A percentile compares a stretch with the other conserved stretches of the same genome.
These are phyloP conservation scores for Timandra comae DNA, from an alignment of 2,888 invertebrate genomes.

Conservation along the genomic window DNA sequence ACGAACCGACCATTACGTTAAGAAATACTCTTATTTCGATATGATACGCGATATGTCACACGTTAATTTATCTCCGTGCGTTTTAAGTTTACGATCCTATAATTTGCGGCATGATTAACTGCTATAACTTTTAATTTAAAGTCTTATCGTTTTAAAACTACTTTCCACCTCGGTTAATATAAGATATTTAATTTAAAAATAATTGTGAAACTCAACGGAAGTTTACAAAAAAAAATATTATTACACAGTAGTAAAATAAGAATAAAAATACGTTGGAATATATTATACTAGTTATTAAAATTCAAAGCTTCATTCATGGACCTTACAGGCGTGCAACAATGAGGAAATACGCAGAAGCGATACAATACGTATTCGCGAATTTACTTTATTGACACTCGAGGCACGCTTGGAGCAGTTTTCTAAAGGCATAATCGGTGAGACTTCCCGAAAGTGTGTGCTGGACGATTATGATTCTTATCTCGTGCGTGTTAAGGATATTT, in stretches of 20 bases:
- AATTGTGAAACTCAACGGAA: too few relatives aligned
- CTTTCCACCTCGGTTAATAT: too few relatives aligned
- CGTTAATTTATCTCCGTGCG: too few relatives aligned
- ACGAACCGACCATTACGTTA: slow-evolving; percentile 28
- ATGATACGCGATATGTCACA: slow-evolving; percentile 17
- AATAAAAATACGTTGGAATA: not conserved
- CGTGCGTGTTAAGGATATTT: slow-evolving; percentile 26
- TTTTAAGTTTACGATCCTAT: too few relatives aligned
- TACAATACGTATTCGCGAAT: slow-evolving; percentile 65
- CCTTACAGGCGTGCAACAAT: slow-evolving; percentile 54
- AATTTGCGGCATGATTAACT: too few relatives aligned
- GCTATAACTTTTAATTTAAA: too few relatives aligned
- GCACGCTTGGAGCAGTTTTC: slow-evolving; percentile 62
- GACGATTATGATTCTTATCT: slow-evolving; percentile 41
- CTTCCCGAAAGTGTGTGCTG: slow-evolving; percentile 31
- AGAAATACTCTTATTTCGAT: slow-evolving; percentile 18
- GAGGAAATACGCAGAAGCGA: slow-evolving; percentile 71
- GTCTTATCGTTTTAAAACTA: too few relatives aligned
- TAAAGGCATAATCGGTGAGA: slow-evolving; percentile 32
- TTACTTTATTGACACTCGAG: slow-evolving; percentile 51
- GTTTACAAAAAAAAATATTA: not conserved
- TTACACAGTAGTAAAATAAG: not conserved
- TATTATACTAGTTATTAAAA: slow-evolving; percentile 37
- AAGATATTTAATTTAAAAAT: too few relatives aligned
- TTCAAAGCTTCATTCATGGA: slow-evolving; percentile 64